phyloP scores from a whole-genome alignment of 1,140 invertebrate species.

The Drosophila hydei region DNA sequence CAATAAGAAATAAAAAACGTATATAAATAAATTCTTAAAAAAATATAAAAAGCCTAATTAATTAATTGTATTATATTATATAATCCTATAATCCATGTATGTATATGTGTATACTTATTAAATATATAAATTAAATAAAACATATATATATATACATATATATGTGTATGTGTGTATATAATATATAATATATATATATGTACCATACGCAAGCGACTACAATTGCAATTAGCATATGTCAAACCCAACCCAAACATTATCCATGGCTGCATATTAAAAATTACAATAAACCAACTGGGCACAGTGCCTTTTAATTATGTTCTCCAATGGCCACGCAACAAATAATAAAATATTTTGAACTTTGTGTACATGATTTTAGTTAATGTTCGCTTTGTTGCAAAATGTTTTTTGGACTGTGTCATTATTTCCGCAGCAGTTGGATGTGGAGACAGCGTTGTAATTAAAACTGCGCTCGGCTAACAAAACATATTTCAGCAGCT shows the following conservation, averaged over 20 bases:
- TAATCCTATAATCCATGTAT: too few relatives aligned
- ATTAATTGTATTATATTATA: too few relatives aligned
- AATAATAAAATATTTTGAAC: background rate
- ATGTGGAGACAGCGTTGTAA: constrained; percentile 46
- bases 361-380: constrained; percentile 18
- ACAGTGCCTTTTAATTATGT: background rate
- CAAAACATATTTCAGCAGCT: constrained; percentile 47
- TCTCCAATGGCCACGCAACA: background rate
- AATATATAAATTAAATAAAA: too few relatives aligned
- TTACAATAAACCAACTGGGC: background rate
- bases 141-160: too few relatives aligned
- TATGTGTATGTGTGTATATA: too few relatives aligned
- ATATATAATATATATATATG: too few relatives aligned
- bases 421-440: constrained; percentile 7
- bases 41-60: too few relatives aligned
- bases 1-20: too few relatives aligned
- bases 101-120: too few relatives aligned
- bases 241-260: background rate
- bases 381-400: constrained; percentile 13
- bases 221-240: too few relatives aligned
- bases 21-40: too few relatives aligned
- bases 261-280: background rate
- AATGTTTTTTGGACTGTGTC: constrained; percentile 18
- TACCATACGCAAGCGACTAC: too few relatives aligned
- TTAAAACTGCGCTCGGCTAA: constrained; percentile 51